Base-by-base conservation (phyloP, 1,140 invertebrate species). In the Drusus annulatus region DNA sequence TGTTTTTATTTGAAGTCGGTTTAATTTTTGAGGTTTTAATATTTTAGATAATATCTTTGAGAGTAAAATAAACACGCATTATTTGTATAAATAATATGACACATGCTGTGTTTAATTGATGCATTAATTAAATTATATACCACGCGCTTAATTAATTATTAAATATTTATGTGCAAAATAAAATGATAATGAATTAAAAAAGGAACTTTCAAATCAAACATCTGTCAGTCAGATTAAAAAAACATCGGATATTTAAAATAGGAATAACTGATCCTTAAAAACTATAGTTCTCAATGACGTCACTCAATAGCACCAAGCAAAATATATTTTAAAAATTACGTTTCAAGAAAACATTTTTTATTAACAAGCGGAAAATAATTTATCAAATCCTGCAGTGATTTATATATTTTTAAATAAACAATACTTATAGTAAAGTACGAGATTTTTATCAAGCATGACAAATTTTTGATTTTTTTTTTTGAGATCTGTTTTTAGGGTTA, bases 231-330 rank as follows among this genome's bases (percentile, higher is more conserved):
- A 31, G 54, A 50, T 16, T 52, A 45, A 54, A 4, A 56, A 15
- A 74, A 16, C 10, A 3, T 74, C 17, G 8, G 19, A 25, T 21
- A 45, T 31, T 60, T 8, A 45, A 28, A 76, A 60, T 60, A 76
- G 74, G 74, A 76, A 60, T 58, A 76, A 76, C 52, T 62, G 74
- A 76, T 76, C 62, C 74, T 76, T 76, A 76, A 76, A 45, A 62
- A 76, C 54, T 76, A 76, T 45, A 74, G n/a, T 74, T 71, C 16
- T 19, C 36, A 74, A 76, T 31, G 31, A 76, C 25, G 50, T 74
- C 51, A 56, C 71, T 17, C 25, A 10, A 62, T 76, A 76, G 74
- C 74, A 76, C 74, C 74, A 76, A 76, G 74, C 74, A 76, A 60
- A 69, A 17, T 69, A 69, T 69, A 69, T 17, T 45, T 69, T 51